Conservation (phyloP, 2,113 vertebrate genomes). For the Scytalopus superciliaris region DNA sequence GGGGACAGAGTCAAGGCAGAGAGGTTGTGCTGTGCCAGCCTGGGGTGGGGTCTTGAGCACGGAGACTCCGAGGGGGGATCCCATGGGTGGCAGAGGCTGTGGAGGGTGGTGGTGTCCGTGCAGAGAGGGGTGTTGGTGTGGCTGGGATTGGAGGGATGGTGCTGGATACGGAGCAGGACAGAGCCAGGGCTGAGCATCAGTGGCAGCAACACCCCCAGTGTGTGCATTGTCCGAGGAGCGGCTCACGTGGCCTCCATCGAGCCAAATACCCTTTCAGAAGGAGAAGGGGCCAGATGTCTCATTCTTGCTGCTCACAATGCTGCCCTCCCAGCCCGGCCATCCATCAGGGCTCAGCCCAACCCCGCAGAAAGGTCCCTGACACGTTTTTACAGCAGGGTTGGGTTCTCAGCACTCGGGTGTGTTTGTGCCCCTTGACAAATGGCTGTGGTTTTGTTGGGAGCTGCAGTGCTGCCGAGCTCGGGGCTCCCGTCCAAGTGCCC, state of each 20-base stretch:
- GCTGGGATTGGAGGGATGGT: not conserved
- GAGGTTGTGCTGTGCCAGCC: not conserved
- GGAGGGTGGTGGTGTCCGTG: not conserved
- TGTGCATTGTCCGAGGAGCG: not conserved
- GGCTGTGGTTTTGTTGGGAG: constrained; percentile 59
- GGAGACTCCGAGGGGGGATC: not conserved
- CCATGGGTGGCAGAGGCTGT: not conserved
- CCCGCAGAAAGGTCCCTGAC: constrained; percentile 21
- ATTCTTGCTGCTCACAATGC: constrained; percentile 55
- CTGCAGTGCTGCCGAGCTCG: not conserved
- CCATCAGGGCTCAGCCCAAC: constrained; percentile 28
- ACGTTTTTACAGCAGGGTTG: constrained; percentile 16
- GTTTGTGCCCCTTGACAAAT: constrained; percentile 61
- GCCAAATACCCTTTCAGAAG: constrained; percentile 17
- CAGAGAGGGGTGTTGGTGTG: accelerated
- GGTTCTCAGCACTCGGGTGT: constrained; percentile 51
- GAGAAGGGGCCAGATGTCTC: constrained; percentile 62
- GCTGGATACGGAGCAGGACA: accelerated
- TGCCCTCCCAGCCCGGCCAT: not conserved
- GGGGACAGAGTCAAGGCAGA: accelerated
- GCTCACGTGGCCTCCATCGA: not conserved
- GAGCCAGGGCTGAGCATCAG: not conserved
- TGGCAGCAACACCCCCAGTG: not conserved
- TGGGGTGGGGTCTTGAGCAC: not conserved
- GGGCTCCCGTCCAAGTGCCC: constrained; percentile 63